Percentiles rank a stretch among this genome's conserved stretches.
Evolutionary conservation across 2,113 vertebrate species (phyloP).

Genomic region (Rallus limicola): DNA sequence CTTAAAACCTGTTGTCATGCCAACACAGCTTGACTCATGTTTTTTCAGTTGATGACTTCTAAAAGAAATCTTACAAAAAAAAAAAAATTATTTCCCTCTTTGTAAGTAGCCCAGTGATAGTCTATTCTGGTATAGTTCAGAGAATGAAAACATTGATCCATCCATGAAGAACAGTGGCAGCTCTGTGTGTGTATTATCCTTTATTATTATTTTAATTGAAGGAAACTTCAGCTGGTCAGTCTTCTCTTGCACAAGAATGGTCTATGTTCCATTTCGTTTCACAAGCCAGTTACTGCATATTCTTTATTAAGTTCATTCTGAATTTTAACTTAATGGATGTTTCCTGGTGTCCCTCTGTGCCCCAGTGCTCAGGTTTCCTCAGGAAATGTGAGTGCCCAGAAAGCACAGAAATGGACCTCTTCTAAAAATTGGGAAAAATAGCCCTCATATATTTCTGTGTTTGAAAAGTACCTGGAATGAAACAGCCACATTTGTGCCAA

Average conservation of each 20-base stretch:
- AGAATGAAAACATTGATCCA: neutral
- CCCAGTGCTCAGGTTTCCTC: neutral
- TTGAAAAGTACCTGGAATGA: neutral
- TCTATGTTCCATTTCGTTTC: neutral
- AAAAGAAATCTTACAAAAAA: neutral
- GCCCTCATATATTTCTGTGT: neutral
- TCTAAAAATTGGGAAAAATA: neutral
- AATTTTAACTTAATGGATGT: neutral
- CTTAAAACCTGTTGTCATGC: neutral
- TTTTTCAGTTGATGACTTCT: neutral
- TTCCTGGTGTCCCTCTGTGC: neutral
- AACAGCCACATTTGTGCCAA: neutral
- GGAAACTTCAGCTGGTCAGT: neutral
- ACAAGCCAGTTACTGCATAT: neutral
- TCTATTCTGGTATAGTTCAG: neutral
- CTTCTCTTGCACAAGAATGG: neutral
- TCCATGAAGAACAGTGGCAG: neutral
- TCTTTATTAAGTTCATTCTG: neutral
- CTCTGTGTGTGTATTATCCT: neutral
- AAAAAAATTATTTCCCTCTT: neutral
- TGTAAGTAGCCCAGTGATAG: neutral
- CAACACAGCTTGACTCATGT: neutral
- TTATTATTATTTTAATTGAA: neutral
- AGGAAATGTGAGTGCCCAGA: neutral
- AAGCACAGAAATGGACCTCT: neutral